Evolutionary conservation across 2,797 vertebrate genomes (phyloP).

Genomic region (Rhinatrema bivittatum): DNA sequence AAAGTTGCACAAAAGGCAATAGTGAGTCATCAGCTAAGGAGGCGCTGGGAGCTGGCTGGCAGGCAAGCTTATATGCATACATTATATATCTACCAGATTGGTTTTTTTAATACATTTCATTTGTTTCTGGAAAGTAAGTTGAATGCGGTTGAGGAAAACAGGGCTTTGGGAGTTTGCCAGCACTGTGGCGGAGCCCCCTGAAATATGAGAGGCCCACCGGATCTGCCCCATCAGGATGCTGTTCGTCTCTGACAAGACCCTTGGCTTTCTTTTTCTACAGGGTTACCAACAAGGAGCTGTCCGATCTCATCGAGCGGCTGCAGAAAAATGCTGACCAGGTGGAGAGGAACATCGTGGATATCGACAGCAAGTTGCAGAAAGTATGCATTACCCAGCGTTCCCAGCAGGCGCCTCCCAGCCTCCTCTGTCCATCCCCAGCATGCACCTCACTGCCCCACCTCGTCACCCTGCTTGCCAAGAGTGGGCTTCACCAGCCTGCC

Average conservation of each 20-base stretch:
- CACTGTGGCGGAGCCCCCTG: background rate
- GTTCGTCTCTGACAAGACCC: conserved; percentile 1
- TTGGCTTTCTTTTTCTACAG: conserved; percentile 24
- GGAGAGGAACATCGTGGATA: conserved; percentile 85
- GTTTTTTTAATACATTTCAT: too few species aligned
- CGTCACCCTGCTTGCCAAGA: too few species aligned
- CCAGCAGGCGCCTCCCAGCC: fast-evolving
- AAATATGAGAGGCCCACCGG: conserved; percentile 5
- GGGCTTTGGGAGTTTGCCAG: too few species aligned
- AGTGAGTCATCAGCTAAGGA: conserved; percentile 15
- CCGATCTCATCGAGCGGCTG: conserved; percentile 78
- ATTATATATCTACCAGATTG: too few species aligned
- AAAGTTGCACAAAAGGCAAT: conserved; percentile 9
- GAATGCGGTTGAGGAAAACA: too few species aligned
- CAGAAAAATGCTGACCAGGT: conserved; percentile 94
- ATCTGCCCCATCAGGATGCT: conserved; percentile 4
- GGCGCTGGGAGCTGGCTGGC: conserved; percentile 1
- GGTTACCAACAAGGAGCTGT: conserved; percentile 69
- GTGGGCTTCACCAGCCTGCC: background rate
- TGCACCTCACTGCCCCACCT: background rate
- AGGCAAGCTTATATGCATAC: too few species aligned
- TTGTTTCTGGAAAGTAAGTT: too few species aligned
- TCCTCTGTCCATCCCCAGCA: background rate
- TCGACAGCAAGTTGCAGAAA: conserved; percentile 82
- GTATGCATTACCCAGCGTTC: too few species aligned